Percentiles rank a stretch among this genome's conserved stretches.
Conservation (phyloP, 2,113 vertebrate genomes). For the Sisor rabdophorus region DNA sequence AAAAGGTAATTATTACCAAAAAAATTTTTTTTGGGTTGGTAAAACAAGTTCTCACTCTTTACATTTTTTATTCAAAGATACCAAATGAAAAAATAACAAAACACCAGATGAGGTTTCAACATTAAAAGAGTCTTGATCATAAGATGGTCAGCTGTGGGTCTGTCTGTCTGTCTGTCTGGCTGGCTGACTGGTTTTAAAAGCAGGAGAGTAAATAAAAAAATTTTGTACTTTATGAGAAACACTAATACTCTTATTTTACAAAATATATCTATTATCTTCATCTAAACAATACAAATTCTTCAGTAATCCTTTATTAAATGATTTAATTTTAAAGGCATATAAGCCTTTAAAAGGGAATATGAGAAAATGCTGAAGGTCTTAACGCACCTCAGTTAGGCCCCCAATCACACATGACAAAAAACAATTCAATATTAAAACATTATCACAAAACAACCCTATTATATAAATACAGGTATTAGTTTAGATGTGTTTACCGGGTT, state of each 20-base stretch:
- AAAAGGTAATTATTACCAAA: background rate
- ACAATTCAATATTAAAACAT: background rate
- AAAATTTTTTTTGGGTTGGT: background rate
- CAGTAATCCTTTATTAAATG: background rate
- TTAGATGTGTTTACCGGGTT: slow-evolving; percentile 67
- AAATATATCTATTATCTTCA: background rate
- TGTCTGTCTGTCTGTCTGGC: slow-evolving; percentile 8
- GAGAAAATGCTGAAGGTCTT: slow-evolving; percentile 1
- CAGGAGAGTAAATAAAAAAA: background rate
- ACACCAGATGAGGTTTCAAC: slow-evolving; percentile 24
- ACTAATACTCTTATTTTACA: background rate
- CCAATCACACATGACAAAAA: slow-evolving; percentile 16
- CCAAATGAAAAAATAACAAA: background rate
- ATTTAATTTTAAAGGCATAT: background rate
- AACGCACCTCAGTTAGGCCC: slow-evolving; percentile 36
- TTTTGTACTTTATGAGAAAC: background rate
- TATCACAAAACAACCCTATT: background rate
- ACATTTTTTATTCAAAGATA: slow-evolving; percentile 2
- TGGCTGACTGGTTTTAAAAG: slow-evolving; percentile 1
- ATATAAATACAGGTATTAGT: background rate
- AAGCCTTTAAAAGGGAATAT: background rate
- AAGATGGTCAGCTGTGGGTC: slow-evolving; percentile 12
- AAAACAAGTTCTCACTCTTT: slow-evolving; percentile 6
- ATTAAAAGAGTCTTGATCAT: background rate
- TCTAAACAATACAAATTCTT: background rate